Percentiles rank a stretch among this genome's conserved stretches.
These are phyloP conservation scores for Pomacea maculata DNA, from an alignment of 1,140 invertebrate species.

Conservation along the genomic window DNA sequence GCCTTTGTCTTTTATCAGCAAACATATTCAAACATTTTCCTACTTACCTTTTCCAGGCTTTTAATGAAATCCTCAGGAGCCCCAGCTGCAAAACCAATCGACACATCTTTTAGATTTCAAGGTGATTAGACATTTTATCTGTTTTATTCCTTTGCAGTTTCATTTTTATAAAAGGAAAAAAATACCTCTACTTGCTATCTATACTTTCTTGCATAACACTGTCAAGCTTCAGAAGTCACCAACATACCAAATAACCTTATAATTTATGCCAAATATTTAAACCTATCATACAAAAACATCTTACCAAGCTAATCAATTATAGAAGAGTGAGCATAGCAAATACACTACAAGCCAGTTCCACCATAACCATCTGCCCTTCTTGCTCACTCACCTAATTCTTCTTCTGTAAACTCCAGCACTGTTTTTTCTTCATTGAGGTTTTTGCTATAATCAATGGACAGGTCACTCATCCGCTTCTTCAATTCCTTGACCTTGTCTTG, in stretches of 20 bases:
- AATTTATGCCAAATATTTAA: not conserved
- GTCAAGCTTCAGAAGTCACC: no score
- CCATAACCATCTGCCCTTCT: not conserved
- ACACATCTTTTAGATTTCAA: not conserved
- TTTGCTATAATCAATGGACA: constrained; percentile 68
- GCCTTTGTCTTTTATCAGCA: no score
- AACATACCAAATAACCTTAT: not conserved
- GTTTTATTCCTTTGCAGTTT: not conserved
- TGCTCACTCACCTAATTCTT: constrained; percentile 63
- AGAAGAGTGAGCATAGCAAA: not conserved
- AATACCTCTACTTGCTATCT: no score
- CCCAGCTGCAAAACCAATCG: constrained; percentile 55
- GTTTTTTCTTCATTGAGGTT: constrained; percentile 70
- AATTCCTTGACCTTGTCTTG: constrained; percentile 67
- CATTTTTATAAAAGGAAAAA: not conserved
- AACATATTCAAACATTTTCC: not conserved
- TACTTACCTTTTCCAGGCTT: constrained; percentile 63
- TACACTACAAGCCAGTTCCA: not conserved
- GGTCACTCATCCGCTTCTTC: constrained; percentile 68
- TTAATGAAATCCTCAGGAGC: constrained; percentile 67
- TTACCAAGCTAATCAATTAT: not conserved
- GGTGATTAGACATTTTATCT: not conserved
- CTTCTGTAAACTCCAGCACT: constrained; percentile 65
- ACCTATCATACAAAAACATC: not conserved
- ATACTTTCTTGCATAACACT: no score